Conservation (phyloP, 2,888 invertebrate species). For the Amorpha juglandis region DNA sequence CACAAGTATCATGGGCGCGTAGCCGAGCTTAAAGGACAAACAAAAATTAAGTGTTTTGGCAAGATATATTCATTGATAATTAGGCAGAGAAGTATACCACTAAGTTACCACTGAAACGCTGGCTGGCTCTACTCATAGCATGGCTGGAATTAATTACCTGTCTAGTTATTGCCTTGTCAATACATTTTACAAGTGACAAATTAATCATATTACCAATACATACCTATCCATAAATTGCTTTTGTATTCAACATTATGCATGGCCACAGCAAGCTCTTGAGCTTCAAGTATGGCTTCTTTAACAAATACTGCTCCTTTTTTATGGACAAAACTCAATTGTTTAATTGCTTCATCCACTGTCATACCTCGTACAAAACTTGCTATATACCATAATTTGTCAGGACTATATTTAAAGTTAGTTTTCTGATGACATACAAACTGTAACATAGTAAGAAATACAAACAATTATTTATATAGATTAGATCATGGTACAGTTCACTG, state of each 20-base stretch:
- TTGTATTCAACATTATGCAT: constrained; percentile 97
- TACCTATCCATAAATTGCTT: constrained; percentile 97
- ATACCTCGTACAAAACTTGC: constrained; percentile 94
- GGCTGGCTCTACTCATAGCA: too few relatives aligned
- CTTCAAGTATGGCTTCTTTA: constrained; percentile 93
- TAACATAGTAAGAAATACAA: constrained; percentile 50
- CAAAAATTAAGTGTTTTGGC: too few relatives aligned
- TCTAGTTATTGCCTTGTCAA: neutral
- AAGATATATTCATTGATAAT: too few relatives aligned
- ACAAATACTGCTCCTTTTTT: constrained; percentile 91
- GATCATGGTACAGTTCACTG: too few relatives aligned
- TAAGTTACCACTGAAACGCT: too few relatives aligned
- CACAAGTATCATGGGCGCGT: too few relatives aligned
- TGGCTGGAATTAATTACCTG: too few relatives aligned
- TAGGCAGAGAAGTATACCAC: too few relatives aligned
- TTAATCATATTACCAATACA: constrained; percentile 47
- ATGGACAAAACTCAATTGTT: constrained; percentile 92
- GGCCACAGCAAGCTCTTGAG: constrained; percentile 93
- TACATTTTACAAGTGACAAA: neutral
- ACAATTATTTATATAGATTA: too few relatives aligned
- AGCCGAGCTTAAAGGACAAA: too few relatives aligned
- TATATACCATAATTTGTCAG: constrained; percentile 96
- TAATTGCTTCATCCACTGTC: constrained; percentile 96
- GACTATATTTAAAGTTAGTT: constrained; percentile 94
- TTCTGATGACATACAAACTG: constrained; percentile 95